These are phyloP conservation scores for Holocentrus rufus DNA, from an alignment of 2,797 vertebrate species.

Conservation along the genomic window DNA sequence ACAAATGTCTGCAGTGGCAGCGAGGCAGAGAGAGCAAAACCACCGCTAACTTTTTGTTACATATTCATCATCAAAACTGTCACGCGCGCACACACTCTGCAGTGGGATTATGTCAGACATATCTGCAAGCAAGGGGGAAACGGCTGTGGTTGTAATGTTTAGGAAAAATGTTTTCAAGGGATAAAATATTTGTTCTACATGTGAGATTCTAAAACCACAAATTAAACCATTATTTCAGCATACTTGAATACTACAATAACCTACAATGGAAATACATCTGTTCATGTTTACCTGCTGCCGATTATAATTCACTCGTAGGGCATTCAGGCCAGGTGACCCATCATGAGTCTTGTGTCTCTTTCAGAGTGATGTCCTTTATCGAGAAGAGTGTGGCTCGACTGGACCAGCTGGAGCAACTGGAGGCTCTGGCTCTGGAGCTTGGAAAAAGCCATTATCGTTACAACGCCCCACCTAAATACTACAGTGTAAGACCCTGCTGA, in stretches of 20 bases:
- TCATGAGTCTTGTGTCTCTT: constrained; percentile 17
- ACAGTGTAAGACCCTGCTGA: constrained; percentile 72
- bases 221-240: constrained; percentile 23
- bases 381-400: constrained; percentile 86
- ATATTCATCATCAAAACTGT: constrained; percentile 35
- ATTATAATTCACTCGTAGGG: not conserved
- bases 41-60: constrained; percentile 32
- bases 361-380: constrained; percentile 87
- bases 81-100: constrained; percentile 1
- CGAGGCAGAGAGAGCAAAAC: constrained; percentile 4
- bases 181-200: not conserved
- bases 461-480: constrained; percentile 85
- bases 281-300: not conserved
- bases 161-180: not conserved
- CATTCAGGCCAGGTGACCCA: not conserved
- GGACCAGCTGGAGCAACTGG: constrained; percentile 82
- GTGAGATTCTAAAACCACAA: constrained; percentile 23
- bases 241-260: constrained; percentile 1
- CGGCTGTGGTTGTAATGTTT: constrained; percentile 12
- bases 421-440: constrained; percentile 81
- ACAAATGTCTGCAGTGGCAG: constrained; percentile 28
- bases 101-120: not conserved
- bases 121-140: constrained; percentile 23
- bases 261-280: not conserved
- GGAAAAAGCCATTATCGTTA: constrained; percentile 85